These are phyloP conservation scores for Scaptomyza flava DNA, from an alignment of 2,888 invertebrate genomes.

Conservation along the genomic window DNA sequence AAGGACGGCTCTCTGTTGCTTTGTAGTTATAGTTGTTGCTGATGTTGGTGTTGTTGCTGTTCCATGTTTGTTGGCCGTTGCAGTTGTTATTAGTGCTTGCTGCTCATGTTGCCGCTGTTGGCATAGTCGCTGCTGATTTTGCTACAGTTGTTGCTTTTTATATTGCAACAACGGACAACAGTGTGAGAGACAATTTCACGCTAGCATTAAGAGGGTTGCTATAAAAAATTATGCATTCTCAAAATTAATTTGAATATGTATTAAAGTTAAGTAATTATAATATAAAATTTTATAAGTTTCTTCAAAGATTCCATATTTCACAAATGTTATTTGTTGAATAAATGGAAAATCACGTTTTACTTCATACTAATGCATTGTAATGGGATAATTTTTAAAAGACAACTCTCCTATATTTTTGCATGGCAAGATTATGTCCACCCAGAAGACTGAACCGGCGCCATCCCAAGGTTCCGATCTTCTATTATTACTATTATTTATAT, in stretches of 20 bases:
- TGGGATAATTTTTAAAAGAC: too few relatives aligned
- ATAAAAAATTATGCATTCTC: background rate
- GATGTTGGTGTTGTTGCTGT: slow-evolving; percentile 17
- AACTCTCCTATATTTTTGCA: too few relatives aligned
- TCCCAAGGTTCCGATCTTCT: too few relatives aligned
- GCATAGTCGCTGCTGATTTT: slow-evolving; percentile 26
- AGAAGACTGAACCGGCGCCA: too few relatives aligned
- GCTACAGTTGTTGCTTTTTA: slow-evolving; percentile 46
- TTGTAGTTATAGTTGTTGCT: slow-evolving; percentile 15
- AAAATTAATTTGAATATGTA: background rate
- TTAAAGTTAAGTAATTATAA: background rate
- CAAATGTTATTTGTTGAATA: too few relatives aligned
- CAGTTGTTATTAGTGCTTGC: slow-evolving; percentile 74
- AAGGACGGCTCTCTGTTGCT: slow-evolving; percentile 30
- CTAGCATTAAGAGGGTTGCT: slow-evolving; percentile 44
- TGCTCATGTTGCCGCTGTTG: slow-evolving; percentile 51
- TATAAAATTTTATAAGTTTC: too few relatives aligned
- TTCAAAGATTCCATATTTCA: too few relatives aligned
- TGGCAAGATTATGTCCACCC: too few relatives aligned
- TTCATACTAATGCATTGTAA: too few relatives aligned
- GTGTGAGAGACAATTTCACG: slow-evolving; percentile 59
- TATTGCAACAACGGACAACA: slow-evolving; percentile 61
- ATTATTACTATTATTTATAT: too few relatives aligned
- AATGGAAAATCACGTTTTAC: too few relatives aligned
- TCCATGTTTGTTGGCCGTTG: slow-evolving; percentile 49